Conservation (phyloP, 2,888 invertebrate genomes). For the Dioctria linearis region DNA sequence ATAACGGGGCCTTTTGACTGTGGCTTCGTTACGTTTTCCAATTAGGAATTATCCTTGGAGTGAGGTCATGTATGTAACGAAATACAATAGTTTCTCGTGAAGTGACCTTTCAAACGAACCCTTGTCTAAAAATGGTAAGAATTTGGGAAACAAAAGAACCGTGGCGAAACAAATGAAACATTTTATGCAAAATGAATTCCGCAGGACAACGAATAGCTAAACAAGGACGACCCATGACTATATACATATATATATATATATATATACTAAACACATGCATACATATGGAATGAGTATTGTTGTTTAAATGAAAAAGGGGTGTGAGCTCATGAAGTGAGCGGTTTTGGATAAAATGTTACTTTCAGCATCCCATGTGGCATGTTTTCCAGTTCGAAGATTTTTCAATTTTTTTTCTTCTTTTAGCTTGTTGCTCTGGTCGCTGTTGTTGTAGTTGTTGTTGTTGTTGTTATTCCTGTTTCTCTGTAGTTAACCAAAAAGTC, state of each 20-base stretch:
- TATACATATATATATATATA: neutral
- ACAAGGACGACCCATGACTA: neutral
- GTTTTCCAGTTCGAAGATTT: slow-evolving; percentile 56
- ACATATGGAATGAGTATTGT: neutral
- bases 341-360: slow-evolving; percentile 50
- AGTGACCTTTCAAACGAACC: slow-evolving; percentile 19
- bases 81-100: neutral
- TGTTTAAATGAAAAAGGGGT: neutral
- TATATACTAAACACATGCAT: neutral
- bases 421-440: slow-evolving; percentile 40
- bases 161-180: slow-evolving; percentile 49
- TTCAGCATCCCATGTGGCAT: slow-evolving; percentile 57
- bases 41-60: too few relatives aligned
- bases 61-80: too few relatives aligned
- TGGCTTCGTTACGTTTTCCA: too few relatives aligned
- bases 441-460: slow-evolving; percentile 29
- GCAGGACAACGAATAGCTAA: too few relatives aligned
- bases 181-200: slow-evolving; percentile 52
- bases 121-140: neutral
- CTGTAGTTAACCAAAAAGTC: slow-evolving; percentile 53
- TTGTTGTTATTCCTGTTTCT: slow-evolving; percentile 10
- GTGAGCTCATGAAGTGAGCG: neutral
- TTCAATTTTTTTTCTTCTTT: slow-evolving; percentile 24
- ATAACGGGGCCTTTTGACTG: too few relatives aligned
- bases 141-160: slow-evolving; percentile 31